phyloP scores from a whole-genome alignment of 2,888 invertebrate genomes.

The Villa cingulata region DNA sequence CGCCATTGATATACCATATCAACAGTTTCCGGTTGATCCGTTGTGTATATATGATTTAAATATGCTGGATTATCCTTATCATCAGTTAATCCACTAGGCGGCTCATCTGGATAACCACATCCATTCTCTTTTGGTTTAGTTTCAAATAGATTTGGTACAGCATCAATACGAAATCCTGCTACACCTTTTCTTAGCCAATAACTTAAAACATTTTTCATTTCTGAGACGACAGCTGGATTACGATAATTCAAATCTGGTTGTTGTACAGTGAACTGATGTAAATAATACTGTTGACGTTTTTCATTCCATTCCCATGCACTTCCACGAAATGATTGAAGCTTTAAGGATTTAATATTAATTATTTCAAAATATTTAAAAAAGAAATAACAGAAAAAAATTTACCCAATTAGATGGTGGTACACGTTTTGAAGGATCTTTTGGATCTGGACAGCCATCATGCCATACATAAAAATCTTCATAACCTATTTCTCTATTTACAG shows the following conservation, averaged over 20 bases:
- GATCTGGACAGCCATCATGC: slow-evolving; percentile 44
- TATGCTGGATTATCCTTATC: slow-evolving; percentile 41
- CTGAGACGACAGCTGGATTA: slow-evolving; percentile 36
- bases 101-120: slow-evolving; percentile 39
- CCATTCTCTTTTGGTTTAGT: slow-evolving; percentile 20
- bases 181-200: slow-evolving; percentile 71
- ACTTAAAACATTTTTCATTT: slow-evolving; percentile 43
- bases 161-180: slow-evolving; percentile 62
- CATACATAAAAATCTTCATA: slow-evolving; percentile 67
- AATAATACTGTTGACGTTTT: slow-evolving; percentile 44
- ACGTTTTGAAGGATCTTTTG: slow-evolving; percentile 17
- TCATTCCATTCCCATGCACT: slow-evolving; percentile 56
- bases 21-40: slow-evolving; percentile 44
- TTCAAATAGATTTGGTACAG: slow-evolving; percentile 38
- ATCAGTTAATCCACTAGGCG: slow-evolving; percentile 36
- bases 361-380: too few species aligned
- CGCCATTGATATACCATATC: slow-evolving; percentile 45
- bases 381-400: slow-evolving; percentile 1
- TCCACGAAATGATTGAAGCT: slow-evolving; percentile 20
- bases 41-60: slow-evolving; percentile 46
- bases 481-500: slow-evolving; percentile 44
- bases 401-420: slow-evolving; percentile 28
- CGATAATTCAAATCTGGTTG: slow-evolving; percentile 55
- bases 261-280: slow-evolving; percentile 46
- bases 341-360: too few species aligned